These are phyloP conservation scores for Pelobates cultripes DNA, from an alignment of 2,797 vertebrate genomes.

Conservation along the genomic window DNA sequence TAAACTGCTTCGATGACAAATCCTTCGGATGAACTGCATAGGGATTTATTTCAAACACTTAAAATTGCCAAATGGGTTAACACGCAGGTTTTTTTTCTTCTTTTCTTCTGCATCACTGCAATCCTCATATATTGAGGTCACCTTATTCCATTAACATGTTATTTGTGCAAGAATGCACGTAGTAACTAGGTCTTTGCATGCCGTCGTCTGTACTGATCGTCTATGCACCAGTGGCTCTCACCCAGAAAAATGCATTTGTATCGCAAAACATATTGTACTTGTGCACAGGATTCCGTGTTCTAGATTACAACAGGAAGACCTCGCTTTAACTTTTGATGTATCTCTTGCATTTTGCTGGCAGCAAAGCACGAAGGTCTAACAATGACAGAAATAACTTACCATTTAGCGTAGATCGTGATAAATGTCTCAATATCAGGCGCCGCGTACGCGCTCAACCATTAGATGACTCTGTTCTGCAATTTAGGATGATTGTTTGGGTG, in stretches of 20 bases:
- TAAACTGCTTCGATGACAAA: not conserved
- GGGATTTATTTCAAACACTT: not conserved
- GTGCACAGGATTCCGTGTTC: conserved; percentile 1
- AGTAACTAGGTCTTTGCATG: conserved; percentile 42
- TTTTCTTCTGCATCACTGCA: not conserved
- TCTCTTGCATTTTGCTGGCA: not conserved
- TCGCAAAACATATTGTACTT: not conserved
- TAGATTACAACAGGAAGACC: conserved; percentile 23
- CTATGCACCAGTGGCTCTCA: conserved; percentile 33
- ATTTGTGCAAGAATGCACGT: conserved; percentile 33
- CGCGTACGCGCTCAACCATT: conserved; percentile 6
- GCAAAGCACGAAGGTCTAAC: not conserved
- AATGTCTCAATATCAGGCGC: no score
- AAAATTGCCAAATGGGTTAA: conserved; percentile 14
- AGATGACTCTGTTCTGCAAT: not conserved
- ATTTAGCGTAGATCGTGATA: no score
- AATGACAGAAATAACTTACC: not conserved
- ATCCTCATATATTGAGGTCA: conserved; percentile 38
- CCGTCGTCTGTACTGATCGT: conserved; percentile 36
- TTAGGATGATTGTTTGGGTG: conserved; percentile 2
- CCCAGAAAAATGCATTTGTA: conserved; percentile 1
- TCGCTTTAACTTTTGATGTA: conserved; percentile 4
- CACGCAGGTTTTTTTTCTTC: not conserved
- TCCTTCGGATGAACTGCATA: not conserved
- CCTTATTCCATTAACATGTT: conserved; percentile 48